phyloP scores from a whole-genome alignment of 2,797 vertebrate species.

The Meda fulgida region DNA sequence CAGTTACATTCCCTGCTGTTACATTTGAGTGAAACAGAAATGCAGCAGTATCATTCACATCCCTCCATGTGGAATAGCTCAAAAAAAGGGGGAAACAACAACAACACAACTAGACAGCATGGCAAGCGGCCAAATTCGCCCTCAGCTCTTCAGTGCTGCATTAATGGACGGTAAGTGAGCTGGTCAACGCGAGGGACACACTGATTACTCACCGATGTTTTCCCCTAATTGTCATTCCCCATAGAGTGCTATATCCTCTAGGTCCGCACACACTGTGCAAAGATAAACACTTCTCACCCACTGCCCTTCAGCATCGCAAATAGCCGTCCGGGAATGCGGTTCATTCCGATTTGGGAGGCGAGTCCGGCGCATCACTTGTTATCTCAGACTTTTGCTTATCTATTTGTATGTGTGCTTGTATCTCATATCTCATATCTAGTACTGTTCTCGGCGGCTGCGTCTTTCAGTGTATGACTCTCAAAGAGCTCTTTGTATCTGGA shows the following conservation, averaged over 20 bases:
- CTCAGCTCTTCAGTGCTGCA: neutral
- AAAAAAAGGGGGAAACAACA: neutral
- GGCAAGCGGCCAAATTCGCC: constrained; percentile 23
- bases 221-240: constrained; percentile 53
- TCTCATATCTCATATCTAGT: constrained; percentile 1
- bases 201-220: constrained; percentile 55
- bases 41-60: neutral
- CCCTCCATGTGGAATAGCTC: constrained; percentile 2
- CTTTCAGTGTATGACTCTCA: constrained; percentile 46
- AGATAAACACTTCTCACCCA: constrained; percentile 51
- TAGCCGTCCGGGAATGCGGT: neutral
- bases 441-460: neutral
- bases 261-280: constrained; percentile 33
- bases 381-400: constrained; percentile 28
- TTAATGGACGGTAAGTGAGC: constrained; percentile 35
- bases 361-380: constrained; percentile 15
- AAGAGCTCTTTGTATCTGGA: constrained; percentile 51
- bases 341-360: constrained; percentile 9
- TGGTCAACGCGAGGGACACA: constrained; percentile 51
- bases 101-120: constrained; percentile 18
- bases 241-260: constrained; percentile 43
- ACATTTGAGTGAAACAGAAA: constrained; percentile 13
- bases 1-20: constrained; percentile 8
- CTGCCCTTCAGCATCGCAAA: constrained; percentile 32
- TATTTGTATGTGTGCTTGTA: constrained; percentile 17